Conservation (phyloP, 2,797 vertebrate species). For the Argentina silus region DNA sequence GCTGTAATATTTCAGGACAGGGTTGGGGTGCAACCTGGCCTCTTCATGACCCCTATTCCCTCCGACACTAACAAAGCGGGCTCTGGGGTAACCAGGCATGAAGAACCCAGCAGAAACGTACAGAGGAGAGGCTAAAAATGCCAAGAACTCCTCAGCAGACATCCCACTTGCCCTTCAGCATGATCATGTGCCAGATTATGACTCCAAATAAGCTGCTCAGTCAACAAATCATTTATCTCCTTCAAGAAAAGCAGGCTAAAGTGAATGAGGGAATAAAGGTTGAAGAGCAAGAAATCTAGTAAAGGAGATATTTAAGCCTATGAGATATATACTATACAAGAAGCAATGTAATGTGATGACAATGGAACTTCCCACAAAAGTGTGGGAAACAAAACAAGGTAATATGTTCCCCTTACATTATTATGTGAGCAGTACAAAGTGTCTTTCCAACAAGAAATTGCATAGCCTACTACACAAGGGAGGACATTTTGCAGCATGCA, state of each 20-base stretch:
- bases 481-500: too few relatives aligned
- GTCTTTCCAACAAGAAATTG: too few relatives aligned
- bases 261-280: slow-evolving; percentile 33
- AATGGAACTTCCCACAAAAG: neutral
- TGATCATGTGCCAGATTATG: slow-evolving; percentile 69
- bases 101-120: slow-evolving; percentile 61
- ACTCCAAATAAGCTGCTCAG: slow-evolving; percentile 49
- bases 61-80: slow-evolving; percentile 67
- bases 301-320: slow-evolving; percentile 37
- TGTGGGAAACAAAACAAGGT: neutral
- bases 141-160: slow-evolving; percentile 55
- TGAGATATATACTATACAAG: neutral
- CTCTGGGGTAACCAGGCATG: slow-evolving; percentile 76
- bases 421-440: too few relatives aligned
- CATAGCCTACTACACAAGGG: too few relatives aligned
- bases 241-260: slow-evolving; percentile 31
- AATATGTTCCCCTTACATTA: too few relatives aligned
- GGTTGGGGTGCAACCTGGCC: slow-evolving; percentile 66
- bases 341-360: neutral
- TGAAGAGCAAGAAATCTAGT: slow-evolving; percentile 8
- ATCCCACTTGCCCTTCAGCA: slow-evolving; percentile 57
- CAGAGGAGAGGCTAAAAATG: slow-evolving; percentile 46
- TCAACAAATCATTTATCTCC: slow-evolving; percentile 58
- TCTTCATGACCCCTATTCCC: slow-evolving; percentile 69
- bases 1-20: slow-evolving; percentile 60